Conservation (phyloP, 1,140 invertebrate genomes). For the Pachypsylla venusta region DNA sequence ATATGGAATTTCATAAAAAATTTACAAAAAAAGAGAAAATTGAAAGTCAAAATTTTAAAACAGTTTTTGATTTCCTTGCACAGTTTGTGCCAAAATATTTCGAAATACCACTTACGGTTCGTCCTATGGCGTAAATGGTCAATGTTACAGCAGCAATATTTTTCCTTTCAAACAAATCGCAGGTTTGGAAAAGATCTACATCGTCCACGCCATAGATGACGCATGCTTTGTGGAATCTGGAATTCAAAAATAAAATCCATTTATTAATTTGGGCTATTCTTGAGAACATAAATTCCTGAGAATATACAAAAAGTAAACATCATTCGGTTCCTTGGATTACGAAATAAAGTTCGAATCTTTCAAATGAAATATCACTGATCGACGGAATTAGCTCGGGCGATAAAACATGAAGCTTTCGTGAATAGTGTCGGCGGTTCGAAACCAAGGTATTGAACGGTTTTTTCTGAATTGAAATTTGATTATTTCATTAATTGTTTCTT, state of each 20-base stretch:
- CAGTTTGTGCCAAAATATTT: too few species aligned
- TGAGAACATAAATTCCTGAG: neutral
- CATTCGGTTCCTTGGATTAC: neutral
- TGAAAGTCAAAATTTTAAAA: too few species aligned
- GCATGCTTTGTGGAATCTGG: slow-evolving; percentile 77
- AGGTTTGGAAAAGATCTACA: slow-evolving; percentile 90
- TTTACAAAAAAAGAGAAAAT: too few species aligned
- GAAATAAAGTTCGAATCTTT: neutral
- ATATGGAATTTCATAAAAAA: too few species aligned
- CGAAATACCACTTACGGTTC: slow-evolving; percentile 66
- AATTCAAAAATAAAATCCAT: slow-evolving; percentile 17
- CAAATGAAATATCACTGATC: neutral
- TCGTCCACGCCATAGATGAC: slow-evolving; percentile 79
- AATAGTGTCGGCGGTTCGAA: too few species aligned
- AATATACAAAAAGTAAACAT: neutral
- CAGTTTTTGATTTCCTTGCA: too few species aligned
- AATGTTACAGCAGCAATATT: slow-evolving; percentile 87
- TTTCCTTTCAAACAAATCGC: slow-evolving; percentile 87
- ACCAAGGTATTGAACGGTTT: too few species aligned
- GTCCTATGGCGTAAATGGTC: slow-evolving; percentile 81
- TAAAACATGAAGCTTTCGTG: too few species aligned
- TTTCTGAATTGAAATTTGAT: too few species aligned
- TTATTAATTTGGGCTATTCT: neutral
- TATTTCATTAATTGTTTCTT: too few species aligned
- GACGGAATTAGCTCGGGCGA: too few species aligned